phyloP scores from a whole-genome alignment of 2,888 invertebrate genomes.

The Ceriagrion tenellum region DNA sequence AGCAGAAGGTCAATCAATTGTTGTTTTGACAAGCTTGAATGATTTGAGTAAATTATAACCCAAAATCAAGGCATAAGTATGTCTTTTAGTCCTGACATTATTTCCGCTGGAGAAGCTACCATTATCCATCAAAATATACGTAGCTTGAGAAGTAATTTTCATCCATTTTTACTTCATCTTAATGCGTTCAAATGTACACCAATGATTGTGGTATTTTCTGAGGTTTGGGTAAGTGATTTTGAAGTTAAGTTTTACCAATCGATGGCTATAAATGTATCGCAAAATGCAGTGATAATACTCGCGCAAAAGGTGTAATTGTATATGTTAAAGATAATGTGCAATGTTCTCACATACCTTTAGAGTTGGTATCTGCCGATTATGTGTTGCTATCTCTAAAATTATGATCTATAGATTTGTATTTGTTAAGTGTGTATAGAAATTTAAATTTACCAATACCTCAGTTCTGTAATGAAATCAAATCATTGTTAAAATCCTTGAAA shows the following conservation, averaged over 20 bases:
- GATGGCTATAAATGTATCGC: neutral
- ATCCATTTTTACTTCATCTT: neutral
- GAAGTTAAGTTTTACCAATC: neutral
- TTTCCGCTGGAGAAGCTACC: neutral
- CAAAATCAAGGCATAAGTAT: neutral
- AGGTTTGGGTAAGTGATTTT: neutral
- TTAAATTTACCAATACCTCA: neutral
- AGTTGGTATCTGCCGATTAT: neutral
- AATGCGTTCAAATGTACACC: neutral
- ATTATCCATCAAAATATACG: neutral
- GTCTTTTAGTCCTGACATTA: neutral
- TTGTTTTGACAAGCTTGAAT: neutral
- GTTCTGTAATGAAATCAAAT: no score
- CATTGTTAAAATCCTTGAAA: no score
- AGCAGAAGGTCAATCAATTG: neutral
- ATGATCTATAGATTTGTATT: neutral
- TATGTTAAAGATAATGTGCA: neutral
- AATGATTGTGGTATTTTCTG: neutral
- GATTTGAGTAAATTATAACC: neutral
- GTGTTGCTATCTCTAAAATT: neutral
- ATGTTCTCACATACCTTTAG: neutral
- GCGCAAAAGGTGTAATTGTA: no score
- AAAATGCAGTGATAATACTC: neutral
- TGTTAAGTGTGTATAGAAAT: neutral
- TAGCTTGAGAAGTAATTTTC: no score